phyloP scores from a whole-genome alignment of 2,113 vertebrate genomes.

The zebrafish (Danio rerio) region DNA sequence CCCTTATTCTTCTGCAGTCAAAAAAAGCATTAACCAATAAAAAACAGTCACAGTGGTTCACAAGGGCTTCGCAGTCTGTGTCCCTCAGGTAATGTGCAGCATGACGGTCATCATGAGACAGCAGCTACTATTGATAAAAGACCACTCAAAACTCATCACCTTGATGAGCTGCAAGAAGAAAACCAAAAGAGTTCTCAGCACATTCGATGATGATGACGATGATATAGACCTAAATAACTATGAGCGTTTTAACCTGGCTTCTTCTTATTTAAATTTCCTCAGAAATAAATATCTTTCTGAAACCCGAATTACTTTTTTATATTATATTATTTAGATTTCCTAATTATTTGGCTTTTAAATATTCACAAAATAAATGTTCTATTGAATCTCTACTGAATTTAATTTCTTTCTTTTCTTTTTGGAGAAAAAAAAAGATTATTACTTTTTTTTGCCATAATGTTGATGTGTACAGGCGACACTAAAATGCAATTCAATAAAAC shows the following conservation, averaged over 20 bases:
- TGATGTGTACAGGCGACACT: too few relatives aligned
- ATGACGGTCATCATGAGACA: not conserved
- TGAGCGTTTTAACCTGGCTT: not conserved
- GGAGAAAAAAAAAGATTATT: too few relatives aligned
- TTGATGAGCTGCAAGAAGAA: not conserved
- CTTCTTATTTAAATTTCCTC: not conserved
- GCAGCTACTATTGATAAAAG: slow-evolving; percentile 33
- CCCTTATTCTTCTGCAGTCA: slow-evolving; percentile 6
- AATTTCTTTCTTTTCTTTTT: too few relatives aligned
- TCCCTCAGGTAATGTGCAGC: slow-evolving; percentile 29
- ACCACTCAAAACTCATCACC: too few relatives aligned
- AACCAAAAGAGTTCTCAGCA: not conserved
- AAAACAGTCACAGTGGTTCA: slow-evolving; percentile 9
- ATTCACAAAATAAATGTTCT: too few relatives aligned
- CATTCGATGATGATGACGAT: not conserved
- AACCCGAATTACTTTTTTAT: too few relatives aligned
- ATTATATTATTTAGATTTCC: too few relatives aligned
- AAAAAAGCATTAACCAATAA: slow-evolving; percentile 26
- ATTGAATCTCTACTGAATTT: too few relatives aligned
- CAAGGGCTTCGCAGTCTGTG: slow-evolving; percentile 12
- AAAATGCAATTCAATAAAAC: too few relatives aligned
- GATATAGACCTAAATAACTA: not conserved
- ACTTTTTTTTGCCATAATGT: too few relatives aligned
- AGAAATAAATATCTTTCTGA: too few relatives aligned
- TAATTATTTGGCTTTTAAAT: too few relatives aligned